Evolutionary conservation across 2,888 invertebrate species (phyloP).

Genomic region (Choreutis nemorana): DNA sequence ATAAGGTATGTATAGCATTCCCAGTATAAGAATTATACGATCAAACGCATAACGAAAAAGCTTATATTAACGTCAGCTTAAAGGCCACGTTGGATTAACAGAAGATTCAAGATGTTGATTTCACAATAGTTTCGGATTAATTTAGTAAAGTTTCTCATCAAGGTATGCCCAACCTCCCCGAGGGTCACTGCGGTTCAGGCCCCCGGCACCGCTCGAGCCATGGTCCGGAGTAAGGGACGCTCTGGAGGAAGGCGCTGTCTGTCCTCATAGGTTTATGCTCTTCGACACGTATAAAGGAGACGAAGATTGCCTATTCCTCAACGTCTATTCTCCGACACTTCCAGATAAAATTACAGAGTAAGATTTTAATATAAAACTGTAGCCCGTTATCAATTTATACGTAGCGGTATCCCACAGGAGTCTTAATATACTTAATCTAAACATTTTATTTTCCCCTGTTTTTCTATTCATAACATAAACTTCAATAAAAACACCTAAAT

Average conservation of each 20-base stretch:
- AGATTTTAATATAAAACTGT: constrained; percentile 13
- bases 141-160: not conserved
- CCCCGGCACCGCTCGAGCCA: constrained; percentile 65
- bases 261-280: constrained; percentile 73
- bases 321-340: constrained; percentile 72
- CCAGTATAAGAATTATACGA: not conserved
- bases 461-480: too few species aligned
- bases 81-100: too few species aligned
- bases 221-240: constrained; percentile 74
- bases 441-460: too few species aligned
- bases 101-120: too few species aligned
- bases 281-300: constrained; percentile 71
- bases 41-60: too few species aligned
- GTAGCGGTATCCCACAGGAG: too few species aligned
- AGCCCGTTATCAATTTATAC: too few species aligned
- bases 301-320: constrained; percentile 74
- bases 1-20: constrained; percentile 34
- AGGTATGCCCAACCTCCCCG: constrained; percentile 59
- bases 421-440: too few species aligned
- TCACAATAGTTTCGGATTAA: constrained; percentile 4
- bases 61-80: too few species aligned
- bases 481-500: too few species aligned
- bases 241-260: constrained; percentile 72
- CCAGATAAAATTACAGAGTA: constrained; percentile 54
- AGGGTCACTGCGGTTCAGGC: constrained; percentile 58